A percentile compares a stretch with the other conserved stretches of the same genome.
Evolutionary conservation across 1,140 invertebrate genomes (phyloP).

Genomic region (Lepidurus couesii): DNA sequence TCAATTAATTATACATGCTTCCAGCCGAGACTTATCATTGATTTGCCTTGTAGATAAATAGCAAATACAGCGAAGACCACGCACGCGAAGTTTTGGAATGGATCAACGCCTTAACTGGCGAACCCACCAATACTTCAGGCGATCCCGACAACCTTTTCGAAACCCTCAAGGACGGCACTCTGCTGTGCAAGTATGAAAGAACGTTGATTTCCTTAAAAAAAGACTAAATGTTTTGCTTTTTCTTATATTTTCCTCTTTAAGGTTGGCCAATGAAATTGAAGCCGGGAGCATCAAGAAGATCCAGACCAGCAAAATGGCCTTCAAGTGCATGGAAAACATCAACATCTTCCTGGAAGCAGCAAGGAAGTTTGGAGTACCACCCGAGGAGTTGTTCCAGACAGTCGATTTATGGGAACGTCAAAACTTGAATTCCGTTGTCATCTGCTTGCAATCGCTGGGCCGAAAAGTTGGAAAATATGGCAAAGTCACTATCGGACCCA

Average conservation of each 20-base stretch:
- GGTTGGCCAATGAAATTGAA: constrained; percentile 72
- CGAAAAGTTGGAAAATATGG: constrained; percentile 85
- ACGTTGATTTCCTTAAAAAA: neutral
- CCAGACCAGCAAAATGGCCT: constrained; percentile 81
- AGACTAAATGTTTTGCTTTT: neutral
- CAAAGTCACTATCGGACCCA: constrained; percentile 82
- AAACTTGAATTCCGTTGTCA: constrained; percentile 91
- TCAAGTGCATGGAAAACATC: constrained; percentile 99
- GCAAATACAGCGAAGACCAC: constrained; percentile 90
- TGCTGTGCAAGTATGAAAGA: constrained; percentile 69
- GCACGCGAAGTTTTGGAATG: constrained; percentile 84
- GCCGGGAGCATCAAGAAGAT: constrained; percentile 77
- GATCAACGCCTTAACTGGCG: constrained; percentile 72
- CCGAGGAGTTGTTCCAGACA: constrained; percentile 93
- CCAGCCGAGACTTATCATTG: neutral
- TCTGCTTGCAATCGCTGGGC: constrained; percentile 87
- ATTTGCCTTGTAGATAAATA: constrained; percentile 66
- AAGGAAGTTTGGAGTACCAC: constrained; percentile 80
- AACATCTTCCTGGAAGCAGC: constrained; percentile 85
- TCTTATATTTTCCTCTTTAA: constrained; percentile 44
- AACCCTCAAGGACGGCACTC: constrained; percentile 72
- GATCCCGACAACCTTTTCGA: constrained; percentile 90
- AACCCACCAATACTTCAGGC: constrained; percentile 71
- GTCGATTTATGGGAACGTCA: constrained; percentile 93
- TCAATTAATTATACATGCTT: neutral